Percentiles rank a stretch among this genome's conserved stretches.
These are phyloP conservation scores for Porites divaricata DNA, from an alignment of 92 coral and sea anemone genomes.

Conservation along the genomic window DNA sequence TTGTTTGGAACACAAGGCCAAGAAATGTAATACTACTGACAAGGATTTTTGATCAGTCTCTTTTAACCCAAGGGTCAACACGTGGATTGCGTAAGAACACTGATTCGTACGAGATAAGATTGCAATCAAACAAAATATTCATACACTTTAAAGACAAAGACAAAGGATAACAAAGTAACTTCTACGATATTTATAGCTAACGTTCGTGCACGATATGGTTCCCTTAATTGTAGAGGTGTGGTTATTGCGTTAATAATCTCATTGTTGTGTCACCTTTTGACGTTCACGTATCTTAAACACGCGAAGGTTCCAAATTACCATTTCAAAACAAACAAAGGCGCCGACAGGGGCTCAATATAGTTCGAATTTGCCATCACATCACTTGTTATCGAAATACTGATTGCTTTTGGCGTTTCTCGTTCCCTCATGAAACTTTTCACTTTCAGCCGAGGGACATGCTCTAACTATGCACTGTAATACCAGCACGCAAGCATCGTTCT, in stretches of 20 bases:
- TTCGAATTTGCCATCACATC: neutral
- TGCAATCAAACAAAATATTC: neutral
- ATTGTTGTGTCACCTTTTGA: neutral
- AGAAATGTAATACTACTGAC: neutral
- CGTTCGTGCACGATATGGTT: neutral
- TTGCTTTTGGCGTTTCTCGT: neutral
- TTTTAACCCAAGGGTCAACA: neutral
- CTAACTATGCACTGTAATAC: too few relatives aligned
- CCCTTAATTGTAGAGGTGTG: neutral
- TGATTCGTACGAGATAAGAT: neutral
- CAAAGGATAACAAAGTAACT: neutral
- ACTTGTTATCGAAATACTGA: neutral
- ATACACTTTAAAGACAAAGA: neutral
- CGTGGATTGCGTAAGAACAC: neutral
- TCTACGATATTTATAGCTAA: slow-evolving; percentile 2
- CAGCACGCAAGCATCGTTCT: neutral
- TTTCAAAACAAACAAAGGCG: neutral
- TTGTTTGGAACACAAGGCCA: neutral
- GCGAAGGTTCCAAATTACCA: neutral
- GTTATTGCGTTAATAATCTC: neutral
- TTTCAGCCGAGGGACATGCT: neutral
- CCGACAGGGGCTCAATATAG: neutral
- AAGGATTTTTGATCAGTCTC: neutral
- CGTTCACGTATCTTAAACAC: neutral
- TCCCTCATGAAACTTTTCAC: neutral